These are phyloP conservation scores for Empidonax alnorum DNA, from an alignment of 2,113 vertebrate species.

Conservation along the genomic window DNA sequence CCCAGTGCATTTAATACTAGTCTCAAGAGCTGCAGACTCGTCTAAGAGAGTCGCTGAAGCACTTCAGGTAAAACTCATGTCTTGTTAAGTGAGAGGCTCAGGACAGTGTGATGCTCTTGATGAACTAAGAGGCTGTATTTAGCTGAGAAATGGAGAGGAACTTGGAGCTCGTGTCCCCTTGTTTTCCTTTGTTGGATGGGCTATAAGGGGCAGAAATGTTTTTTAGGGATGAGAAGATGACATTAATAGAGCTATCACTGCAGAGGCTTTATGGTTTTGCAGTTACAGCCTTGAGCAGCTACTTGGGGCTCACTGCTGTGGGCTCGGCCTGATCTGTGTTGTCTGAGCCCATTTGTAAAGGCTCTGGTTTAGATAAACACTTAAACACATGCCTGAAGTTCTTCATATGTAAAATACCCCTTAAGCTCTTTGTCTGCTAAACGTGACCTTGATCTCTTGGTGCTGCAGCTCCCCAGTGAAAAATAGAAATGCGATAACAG, in stretches of 20 bases:
- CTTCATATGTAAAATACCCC: neutral
- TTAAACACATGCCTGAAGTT: neutral
- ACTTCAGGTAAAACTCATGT: constrained; percentile 45
- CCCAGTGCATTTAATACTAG: constrained; percentile 59
- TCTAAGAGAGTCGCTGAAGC: constrained; percentile 51
- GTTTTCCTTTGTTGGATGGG: neutral
- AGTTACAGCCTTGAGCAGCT: neutral
- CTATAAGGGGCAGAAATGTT: neutral
- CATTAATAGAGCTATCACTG: neutral
- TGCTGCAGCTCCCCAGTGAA: constrained; percentile 51
- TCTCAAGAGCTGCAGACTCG: constrained; percentile 62
- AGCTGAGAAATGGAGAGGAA: constrained; percentile 1
- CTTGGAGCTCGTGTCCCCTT: neutral
- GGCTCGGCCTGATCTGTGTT: neutral
- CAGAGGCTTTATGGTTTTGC: neutral
- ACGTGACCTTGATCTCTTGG: constrained; percentile 61
- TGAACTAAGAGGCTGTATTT: constrained; percentile 43
- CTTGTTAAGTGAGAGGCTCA: constrained; percentile 25
- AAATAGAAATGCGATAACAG: constrained; percentile 61
- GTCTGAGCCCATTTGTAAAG: neutral
- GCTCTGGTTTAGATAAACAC: neutral
- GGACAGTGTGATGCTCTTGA: constrained; percentile 55
- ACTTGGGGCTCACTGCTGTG: neutral
- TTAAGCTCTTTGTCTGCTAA: neutral
- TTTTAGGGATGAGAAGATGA: neutral